Percentiles rank a stretch among this genome's conserved stretches.
Conservation (phyloP, 2,888 invertebrate species). For the Byasa hedistus region DNA sequence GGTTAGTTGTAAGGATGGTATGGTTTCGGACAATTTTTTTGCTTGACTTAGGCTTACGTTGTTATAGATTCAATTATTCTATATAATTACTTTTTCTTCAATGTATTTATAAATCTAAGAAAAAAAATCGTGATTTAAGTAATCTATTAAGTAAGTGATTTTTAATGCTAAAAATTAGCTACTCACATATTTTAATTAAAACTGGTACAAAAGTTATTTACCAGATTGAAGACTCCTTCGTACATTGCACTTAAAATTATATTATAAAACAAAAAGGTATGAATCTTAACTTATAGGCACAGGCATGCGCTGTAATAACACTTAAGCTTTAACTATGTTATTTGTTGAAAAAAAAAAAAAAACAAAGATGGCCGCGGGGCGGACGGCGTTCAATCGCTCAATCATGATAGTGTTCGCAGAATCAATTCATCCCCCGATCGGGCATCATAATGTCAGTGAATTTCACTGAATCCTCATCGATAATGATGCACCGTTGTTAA, state of each 20-base stretch:
- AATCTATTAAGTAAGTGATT: too few species aligned
- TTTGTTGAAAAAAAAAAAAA: background rate
- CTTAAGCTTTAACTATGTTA: background rate
- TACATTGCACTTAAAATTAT: background rate
- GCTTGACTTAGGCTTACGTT: too few species aligned
- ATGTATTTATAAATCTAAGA: too few species aligned
- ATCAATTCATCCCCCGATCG: conserved; percentile 53
- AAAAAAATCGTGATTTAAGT: too few species aligned
- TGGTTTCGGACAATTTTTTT: too few species aligned
- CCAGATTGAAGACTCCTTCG: background rate
- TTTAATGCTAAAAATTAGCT: background rate
- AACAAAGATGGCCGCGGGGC: background rate
- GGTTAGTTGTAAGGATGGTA: too few species aligned
- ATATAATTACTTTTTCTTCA: too few species aligned
- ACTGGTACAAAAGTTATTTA: background rate
- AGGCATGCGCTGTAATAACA: background rate
- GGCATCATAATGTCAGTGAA: conserved; percentile 52
- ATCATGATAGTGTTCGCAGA: conserved; percentile 49
- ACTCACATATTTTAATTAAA: background rate
- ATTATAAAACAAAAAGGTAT: background rate
- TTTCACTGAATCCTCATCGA: conserved; percentile 40
- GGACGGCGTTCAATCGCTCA: conserved; percentile 14
- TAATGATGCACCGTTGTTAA: conserved; percentile 60
- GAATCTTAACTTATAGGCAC: background rate
- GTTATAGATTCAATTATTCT: too few species aligned